Percentiles rank a stretch among this genome's conserved stretches.
Conservation (phyloP, 2,888 invertebrate genomes). For the Pegoplata infirma region DNA sequence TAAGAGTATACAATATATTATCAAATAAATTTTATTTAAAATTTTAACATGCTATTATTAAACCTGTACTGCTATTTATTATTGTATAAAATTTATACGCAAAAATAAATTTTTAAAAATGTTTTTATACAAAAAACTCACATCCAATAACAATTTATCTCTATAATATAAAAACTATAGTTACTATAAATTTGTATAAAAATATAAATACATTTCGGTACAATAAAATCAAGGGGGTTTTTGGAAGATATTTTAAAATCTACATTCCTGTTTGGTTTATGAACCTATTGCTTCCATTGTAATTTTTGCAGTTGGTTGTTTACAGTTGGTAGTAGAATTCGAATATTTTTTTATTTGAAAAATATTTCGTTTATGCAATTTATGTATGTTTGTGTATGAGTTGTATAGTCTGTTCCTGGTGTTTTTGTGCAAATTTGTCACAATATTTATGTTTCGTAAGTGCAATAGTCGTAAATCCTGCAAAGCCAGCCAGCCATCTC, state of each 20-base stretch:
- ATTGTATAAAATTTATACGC: slow-evolving; percentile 2
- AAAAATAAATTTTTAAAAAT: neutral
- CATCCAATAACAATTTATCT: slow-evolving; percentile 56
- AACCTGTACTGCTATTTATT: neutral
- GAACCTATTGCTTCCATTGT: neutral
- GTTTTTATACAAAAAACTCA: slow-evolving; percentile 37
- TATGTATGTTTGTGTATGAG: slow-evolving; percentile 13
- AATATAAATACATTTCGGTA: neutral
- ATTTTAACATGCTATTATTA: too few species aligned
- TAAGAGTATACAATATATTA: too few species aligned
- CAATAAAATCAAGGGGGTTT: slow-evolving; percentile 16
- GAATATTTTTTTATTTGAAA: neutral
- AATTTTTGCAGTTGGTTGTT: neutral
- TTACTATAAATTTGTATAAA: slow-evolving; percentile 20
- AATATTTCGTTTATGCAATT: neutral
- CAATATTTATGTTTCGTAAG: slow-evolving; percentile 61
- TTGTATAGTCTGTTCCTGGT: too few species aligned
- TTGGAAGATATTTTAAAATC: slow-evolving; percentile 19
- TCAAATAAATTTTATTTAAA: too few species aligned
- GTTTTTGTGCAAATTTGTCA: slow-evolving; percentile 57
- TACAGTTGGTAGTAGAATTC: neutral
- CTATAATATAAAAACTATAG: slow-evolving; percentile 26
- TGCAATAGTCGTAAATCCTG: slow-evolving; percentile 62
- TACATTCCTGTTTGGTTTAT: slow-evolving; percentile 43
- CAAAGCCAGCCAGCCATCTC: slow-evolving; percentile 50